Percentiles rank a stretch among this genome's conserved stretches.
phyloP scores from a whole-genome alignment of 2,888 invertebrate genomes.

The Hanleya hanleyi region DNA sequence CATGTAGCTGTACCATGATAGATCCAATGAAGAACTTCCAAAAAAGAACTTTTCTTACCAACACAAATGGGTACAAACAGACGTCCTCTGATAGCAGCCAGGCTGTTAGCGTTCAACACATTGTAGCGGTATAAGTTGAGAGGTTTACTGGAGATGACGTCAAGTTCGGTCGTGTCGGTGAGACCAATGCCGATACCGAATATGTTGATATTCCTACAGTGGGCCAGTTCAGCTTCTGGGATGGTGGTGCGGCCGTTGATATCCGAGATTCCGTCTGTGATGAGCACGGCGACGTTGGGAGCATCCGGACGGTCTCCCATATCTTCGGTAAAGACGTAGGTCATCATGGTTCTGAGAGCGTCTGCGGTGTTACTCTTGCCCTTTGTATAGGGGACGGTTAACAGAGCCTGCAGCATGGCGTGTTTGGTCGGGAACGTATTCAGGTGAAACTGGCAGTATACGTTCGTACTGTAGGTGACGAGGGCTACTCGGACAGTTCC shows the following conservation, averaged over 20 bases:
- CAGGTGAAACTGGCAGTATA: constrained; percentile 58
- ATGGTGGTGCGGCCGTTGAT: constrained; percentile 32
- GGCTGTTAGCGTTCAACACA: neutral
- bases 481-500: constrained; percentile 60
- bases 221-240: constrained; percentile 36
- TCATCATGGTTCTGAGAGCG: constrained; percentile 34
- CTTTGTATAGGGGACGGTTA: constrained; percentile 40
- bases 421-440: constrained; percentile 44
- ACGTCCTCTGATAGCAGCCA: neutral
- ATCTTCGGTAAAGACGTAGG: constrained; percentile 27
- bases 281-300: constrained; percentile 49
- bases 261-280: constrained; percentile 51
- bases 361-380: constrained; percentile 46
- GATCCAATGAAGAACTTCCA: no score
- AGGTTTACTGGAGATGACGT: constrained; percentile 29
- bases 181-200: constrained; percentile 46
- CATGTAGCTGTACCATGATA: no score
- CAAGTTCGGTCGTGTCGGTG: constrained; percentile 27
- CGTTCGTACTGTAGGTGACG: constrained; percentile 68
- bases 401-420: constrained; percentile 38
- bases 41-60: no score
- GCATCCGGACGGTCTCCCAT: constrained; percentile 41
- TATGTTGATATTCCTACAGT: constrained; percentile 39
- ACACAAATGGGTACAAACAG: constrained; percentile 5
- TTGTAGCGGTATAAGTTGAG: neutral